These are phyloP conservation scores for Nemotelus pantherinus DNA, from an alignment of 2,888 invertebrate species.

Conservation along the genomic window DNA sequence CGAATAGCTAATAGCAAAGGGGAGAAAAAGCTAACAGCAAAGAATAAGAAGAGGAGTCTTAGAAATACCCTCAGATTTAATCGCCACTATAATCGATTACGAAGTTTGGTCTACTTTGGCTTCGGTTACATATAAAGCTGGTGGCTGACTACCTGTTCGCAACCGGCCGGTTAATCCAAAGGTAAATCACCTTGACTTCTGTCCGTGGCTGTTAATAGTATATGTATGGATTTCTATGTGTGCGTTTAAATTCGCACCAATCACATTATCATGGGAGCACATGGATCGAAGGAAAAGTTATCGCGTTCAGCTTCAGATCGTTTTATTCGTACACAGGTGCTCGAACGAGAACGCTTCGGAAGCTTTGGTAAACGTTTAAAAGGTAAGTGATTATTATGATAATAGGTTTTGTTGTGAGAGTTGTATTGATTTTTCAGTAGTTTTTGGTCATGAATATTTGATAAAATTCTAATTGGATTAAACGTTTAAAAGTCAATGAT, in stretches of 20 bases:
- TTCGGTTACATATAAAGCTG: too few relatives aligned
- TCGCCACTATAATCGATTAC: too few relatives aligned
- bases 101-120: too few relatives aligned
- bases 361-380: slow-evolving; percentile 74
- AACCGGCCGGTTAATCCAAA: neutral
- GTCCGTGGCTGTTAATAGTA: neutral
- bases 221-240: slow-evolving; percentile 2
- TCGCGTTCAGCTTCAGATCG: slow-evolving; percentile 73
- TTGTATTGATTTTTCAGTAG: neutral
- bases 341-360: slow-evolving; percentile 75
- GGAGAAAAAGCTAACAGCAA: neutral
- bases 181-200: slow-evolving; percentile 21
- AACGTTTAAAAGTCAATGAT: too few relatives aligned
- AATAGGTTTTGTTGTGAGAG: too few relatives aligned
- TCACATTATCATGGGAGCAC: slow-evolving; percentile 72
- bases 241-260: neutral
- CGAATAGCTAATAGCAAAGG: neutral
- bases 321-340: slow-evolving; percentile 66
- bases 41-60: neutral
- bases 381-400: slow-evolving; percentile 54
- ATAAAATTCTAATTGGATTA: neutral
- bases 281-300: slow-evolving; percentile 80
- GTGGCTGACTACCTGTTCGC: neutral
- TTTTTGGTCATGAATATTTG: neutral
- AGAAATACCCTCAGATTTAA: neutral